Base-by-base conservation (phyloP, 2,888 invertebrate species). In the Chelonus formosanus region DNA sequence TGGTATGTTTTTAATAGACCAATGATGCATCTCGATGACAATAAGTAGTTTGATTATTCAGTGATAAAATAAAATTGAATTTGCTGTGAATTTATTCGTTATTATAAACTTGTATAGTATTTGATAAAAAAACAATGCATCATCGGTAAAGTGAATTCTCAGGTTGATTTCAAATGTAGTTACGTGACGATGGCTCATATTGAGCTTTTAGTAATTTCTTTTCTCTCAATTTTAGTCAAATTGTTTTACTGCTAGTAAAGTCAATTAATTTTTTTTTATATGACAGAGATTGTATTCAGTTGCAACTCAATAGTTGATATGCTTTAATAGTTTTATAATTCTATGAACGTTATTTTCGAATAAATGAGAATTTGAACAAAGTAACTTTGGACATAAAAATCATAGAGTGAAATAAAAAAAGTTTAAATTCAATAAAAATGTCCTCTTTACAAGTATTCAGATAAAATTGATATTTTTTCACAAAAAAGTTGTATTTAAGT, bases 181-280 rank as follows among this genome's bases (percentile, higher is more conserved):
- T 74, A 75, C 77, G 67, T 72, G 76, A 76, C 63, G 75, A 77
- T 76, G 78, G 76, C 81, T 81, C 81, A 81, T 80, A 81, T 81
- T 81, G 81, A 81, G 81, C 73, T 74, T 78, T 75, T 78, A 76
- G 70, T 72, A 69, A 57, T 45, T n/a, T 58, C 5, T 48, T 48
- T 60, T 34, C 10, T 75, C 72, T 75, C 73, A 80, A 78, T 80
- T 80, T 80, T 80, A 80, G 75, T 78, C 76, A 74, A 78, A 76
- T 78, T 76, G 76, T 80, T 76, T 75, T 76, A 77, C 75, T 75
- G 72, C 75, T 64, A 64, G 53, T 65, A 58, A 65, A 44, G 58
- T 53, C 48, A 31, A 36, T 47, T 36, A 60, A 67, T 36, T 45
- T 65, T 62, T 32, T 20, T 52, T 31, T 52, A 52, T 50, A 50